Conservation (phyloP, 37 sponge, comb jelly and placozoan genomes). For the Beroe forskalii region DNA sequence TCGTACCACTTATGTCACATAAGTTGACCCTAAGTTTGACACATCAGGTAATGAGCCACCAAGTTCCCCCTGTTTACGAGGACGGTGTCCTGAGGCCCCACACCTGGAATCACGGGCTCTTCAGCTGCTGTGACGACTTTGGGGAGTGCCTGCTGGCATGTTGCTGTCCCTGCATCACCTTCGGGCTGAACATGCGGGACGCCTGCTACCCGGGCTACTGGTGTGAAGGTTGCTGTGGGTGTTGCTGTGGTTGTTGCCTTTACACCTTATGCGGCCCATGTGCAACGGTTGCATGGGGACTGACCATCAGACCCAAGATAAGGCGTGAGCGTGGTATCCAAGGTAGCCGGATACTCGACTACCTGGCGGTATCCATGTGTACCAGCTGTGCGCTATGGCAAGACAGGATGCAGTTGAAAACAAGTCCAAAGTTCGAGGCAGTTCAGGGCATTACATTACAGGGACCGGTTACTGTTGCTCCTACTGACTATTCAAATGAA, state of each 20-base stretch:
- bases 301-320: conserved; percentile 3
- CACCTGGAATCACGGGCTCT: conserved; percentile 27
- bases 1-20: too few relatives aligned
- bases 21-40: too few relatives aligned
- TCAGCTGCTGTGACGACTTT: background rate
- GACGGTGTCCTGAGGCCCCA: background rate
- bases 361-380: background rate
- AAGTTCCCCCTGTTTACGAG: too few relatives aligned
- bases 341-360: background rate
- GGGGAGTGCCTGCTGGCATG: conserved; percentile 31
- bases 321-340: background rate
- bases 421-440: too few relatives aligned
- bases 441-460: too few relatives aligned
- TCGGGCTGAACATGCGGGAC: background rate
- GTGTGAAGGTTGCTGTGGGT: conserved; percentile 5
- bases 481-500: too few relatives aligned
- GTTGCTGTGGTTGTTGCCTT: background rate
- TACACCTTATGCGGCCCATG: too few relatives aligned
- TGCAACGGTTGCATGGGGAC: background rate
- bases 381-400: background rate
- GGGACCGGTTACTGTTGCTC: too few relatives aligned
- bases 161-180: background rate
- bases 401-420: conserved; percentile 3
- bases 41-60: too few relatives aligned
- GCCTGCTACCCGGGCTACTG: conserved; percentile 15